phyloP scores from a whole-genome alignment of 2,797 vertebrate genomes.

The Anguilla obscura region DNA sequence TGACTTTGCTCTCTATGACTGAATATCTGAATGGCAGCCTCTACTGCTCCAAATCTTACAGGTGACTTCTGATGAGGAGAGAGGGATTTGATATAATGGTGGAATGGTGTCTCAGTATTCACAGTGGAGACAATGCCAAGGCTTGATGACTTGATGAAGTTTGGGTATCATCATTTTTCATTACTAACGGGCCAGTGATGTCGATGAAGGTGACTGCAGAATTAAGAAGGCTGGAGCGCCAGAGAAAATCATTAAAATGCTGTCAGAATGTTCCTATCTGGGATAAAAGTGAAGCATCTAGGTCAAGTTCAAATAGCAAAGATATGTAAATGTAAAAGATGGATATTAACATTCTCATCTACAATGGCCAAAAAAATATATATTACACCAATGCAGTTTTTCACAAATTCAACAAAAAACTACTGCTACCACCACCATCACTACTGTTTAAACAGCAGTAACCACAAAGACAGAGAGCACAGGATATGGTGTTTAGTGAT shows the following conservation, averaged over 20 bases:
- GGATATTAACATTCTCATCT: background rate
- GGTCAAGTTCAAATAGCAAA: constrained; percentile 15
- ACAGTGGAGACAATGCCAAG: background rate
- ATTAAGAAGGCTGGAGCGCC: constrained; percentile 20
- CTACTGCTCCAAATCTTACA: background rate
- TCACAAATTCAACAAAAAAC: background rate
- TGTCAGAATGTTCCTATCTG: constrained; percentile 12
- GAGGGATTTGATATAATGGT: background rate
- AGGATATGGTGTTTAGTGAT: background rate
- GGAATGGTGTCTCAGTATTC: background rate
- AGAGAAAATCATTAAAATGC: constrained; percentile 22
- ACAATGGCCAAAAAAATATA: background rate
- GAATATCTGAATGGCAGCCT: background rate
- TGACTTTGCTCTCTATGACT: background rate
- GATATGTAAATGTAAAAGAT: constrained; percentile 25
- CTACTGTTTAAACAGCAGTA: background rate
- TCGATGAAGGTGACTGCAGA: constrained; percentile 26
- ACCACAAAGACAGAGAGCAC: background rate
- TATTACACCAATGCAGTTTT: background rate
- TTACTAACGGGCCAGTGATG: background rate
- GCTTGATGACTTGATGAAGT: background rate
- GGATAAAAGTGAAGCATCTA: constrained; percentile 14
- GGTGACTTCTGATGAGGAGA: background rate
- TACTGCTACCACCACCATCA: background rate
- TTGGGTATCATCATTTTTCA: background rate